Evolutionary conservation across 2,888 invertebrate species (phyloP), one percentile per base, ranked within the genome.

Genomic region (Microctonus brassicae): DNA sequence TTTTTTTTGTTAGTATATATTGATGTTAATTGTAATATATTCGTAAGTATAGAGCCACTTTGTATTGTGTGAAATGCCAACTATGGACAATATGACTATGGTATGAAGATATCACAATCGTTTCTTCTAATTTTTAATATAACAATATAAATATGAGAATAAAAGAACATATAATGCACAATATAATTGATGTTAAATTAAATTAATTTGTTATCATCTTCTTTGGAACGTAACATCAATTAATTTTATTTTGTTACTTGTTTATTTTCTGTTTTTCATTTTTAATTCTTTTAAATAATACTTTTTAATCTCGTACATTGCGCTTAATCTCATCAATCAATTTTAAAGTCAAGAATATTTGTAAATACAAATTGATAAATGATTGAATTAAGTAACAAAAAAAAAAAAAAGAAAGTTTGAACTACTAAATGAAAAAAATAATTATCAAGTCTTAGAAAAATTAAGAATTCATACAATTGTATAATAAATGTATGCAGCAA

Each of bases 31-130:
- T n/a, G n/a, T n/a, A n/a, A 53, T 20, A 34, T 33, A 60, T 60
- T 10, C 7, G 34, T 60, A 60, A 60, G 33, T 34, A 60, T 60
- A 60, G 34, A 34, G 60, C 60, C 60, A 60, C 34, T 60, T 62
- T 5, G n/a, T 62, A 62, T 69, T 69, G n/a, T n/a, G n/a, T 61
- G 61, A 53, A 69, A 53, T 52, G 68, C 53, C 36, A 24, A 55
- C 39, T 55, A 34, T 67, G 20, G 52, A 24, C 36, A 61, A 61
- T 64, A 64, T 47, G 26, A 62, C 24, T 62, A 62, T 52, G 52
- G 24, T 52, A 52, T 34, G 34, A 69, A 69, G 52, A 69, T 69
- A 69, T 69, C 68, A 69, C 68, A 62, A 52, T 69, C 62, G 61
- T 61, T 69, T 66, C 36, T 52, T 52, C 58, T 69, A 47, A 61